Evolutionary conservation across 2,888 invertebrate species (phyloP).

Genomic region (Pollenia angustigena): DNA sequence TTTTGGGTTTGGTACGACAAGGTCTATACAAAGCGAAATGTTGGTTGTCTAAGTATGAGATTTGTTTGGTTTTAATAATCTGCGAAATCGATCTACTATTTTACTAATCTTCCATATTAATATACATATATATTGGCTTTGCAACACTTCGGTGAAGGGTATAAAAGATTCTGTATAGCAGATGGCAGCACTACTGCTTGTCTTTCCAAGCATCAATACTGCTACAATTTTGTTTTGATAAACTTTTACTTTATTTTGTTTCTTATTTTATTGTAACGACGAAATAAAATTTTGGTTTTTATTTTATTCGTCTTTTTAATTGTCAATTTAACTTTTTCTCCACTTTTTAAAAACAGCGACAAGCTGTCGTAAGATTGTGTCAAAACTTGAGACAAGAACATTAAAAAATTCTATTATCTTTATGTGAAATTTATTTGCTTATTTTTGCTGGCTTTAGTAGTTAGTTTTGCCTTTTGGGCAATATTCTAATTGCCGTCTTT

Average conservation of each 20-base stretch:
- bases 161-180: no score
- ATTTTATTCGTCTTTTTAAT: conserved; percentile 59
- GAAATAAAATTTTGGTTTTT: background rate
- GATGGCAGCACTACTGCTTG: no score
- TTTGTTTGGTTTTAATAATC: no score
- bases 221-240: conserved; percentile 38
- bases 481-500: conserved; percentile 56
- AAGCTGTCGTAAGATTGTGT: conserved; percentile 71
- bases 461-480: conserved; percentile 52
- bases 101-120: no score
- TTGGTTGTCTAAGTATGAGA: no score
- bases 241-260: conserved; percentile 50
- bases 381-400: conserved; percentile 66
- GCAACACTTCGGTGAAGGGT: background rate
- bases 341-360: conserved; percentile 63
- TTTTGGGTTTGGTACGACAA: no score
- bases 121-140: no score
- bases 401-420: conserved; percentile 62
- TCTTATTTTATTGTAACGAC: conserved; percentile 16
- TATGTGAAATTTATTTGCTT: conserved; percentile 35
- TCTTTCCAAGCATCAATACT: conserved; percentile 27
- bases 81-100: no score
- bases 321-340: conserved; percentile 66
- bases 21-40: no score
- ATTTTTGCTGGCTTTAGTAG: conserved; percentile 9